phyloP scores from a whole-genome alignment of 2,888 invertebrate genomes.

The Oxystoma pomonae region DNA sequence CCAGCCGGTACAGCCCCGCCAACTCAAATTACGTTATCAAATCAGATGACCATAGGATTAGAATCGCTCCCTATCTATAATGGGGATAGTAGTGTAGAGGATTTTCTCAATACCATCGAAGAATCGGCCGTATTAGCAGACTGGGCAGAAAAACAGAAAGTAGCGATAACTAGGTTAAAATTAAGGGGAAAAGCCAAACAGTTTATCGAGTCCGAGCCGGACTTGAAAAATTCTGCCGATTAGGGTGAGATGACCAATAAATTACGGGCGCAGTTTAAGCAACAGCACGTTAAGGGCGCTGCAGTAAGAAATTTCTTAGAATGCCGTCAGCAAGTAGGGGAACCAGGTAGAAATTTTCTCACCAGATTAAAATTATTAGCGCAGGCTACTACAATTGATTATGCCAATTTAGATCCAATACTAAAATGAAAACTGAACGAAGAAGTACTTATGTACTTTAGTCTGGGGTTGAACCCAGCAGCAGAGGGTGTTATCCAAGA shows the following conservation, averaged over 20 bases:
- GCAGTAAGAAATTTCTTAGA: conserved; percentile 2
- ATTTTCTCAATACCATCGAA: conserved; percentile 1
- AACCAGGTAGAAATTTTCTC: conserved; percentile 4
- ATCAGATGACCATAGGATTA: background rate
- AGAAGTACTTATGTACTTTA: conserved; percentile 1
- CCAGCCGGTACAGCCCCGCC: too few species aligned
- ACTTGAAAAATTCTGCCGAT: background rate
- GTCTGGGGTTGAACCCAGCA: conserved; percentile 1
- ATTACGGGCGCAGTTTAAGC: background rate
- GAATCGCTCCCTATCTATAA: background rate
- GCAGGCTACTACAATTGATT: background rate
- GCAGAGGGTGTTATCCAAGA: background rate
- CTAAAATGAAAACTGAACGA: background rate
- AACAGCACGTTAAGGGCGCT: background rate
- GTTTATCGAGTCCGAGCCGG: conserved; percentile 2
- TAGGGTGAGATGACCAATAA: background rate
- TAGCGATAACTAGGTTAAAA: conserved; percentile 5
- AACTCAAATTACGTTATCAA: background rate
- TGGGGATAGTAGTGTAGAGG: background rate
- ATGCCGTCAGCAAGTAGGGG: conserved; percentile 1
- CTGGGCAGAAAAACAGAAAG: conserved; percentile 1
- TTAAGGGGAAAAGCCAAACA: conserved; percentile 1
- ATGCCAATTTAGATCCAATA: background rate
- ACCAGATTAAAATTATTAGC: conserved; percentile 5
- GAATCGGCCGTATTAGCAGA: conserved; percentile 2